These are phyloP conservation scores for Melinaea marsaeus DNA, from an alignment of 2,888 invertebrate species.

Conservation along the genomic window DNA sequence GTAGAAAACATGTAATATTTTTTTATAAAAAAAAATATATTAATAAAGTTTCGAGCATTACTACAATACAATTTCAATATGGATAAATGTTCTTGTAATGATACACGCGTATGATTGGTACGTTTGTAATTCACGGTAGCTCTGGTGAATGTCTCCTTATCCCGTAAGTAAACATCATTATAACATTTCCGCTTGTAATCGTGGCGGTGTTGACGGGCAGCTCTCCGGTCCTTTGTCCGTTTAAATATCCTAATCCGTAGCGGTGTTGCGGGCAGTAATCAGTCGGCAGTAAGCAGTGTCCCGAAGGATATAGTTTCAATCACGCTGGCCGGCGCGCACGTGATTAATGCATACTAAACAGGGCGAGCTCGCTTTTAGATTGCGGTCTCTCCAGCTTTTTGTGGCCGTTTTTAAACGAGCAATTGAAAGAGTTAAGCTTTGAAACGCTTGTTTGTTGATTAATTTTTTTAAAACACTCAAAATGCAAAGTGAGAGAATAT, in stretches of 20 bases:
- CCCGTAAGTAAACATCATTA: too few species aligned
- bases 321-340: conserved; percentile 58
- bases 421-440: background rate
- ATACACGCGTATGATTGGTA: too few species aligned
- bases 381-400: conserved; percentile 28
- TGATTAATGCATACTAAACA: conserved; percentile 77
- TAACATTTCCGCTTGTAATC: too few species aligned
- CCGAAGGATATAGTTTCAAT: conserved; percentile 74
- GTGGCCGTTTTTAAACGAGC: conserved; percentile 19
- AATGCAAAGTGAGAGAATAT: too few species aligned
- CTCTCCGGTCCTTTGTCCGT: conserved; percentile 40
- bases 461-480: too few species aligned
- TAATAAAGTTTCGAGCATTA: too few species aligned
- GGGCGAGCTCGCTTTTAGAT: conserved; percentile 41
- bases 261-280: conserved; percentile 59
- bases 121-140: too few species aligned
- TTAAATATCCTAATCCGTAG: conserved; percentile 65
- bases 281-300: conserved; percentile 57
- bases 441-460: too few species aligned
- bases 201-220: background rate
- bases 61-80: too few species aligned
- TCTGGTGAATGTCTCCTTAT: too few species aligned
- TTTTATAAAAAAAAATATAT: too few species aligned
- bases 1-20: background rate
- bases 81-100: too few species aligned